Conservation (phyloP, 2,113 vertebrate genomes). For the Atlantisia rogersi region DNA sequence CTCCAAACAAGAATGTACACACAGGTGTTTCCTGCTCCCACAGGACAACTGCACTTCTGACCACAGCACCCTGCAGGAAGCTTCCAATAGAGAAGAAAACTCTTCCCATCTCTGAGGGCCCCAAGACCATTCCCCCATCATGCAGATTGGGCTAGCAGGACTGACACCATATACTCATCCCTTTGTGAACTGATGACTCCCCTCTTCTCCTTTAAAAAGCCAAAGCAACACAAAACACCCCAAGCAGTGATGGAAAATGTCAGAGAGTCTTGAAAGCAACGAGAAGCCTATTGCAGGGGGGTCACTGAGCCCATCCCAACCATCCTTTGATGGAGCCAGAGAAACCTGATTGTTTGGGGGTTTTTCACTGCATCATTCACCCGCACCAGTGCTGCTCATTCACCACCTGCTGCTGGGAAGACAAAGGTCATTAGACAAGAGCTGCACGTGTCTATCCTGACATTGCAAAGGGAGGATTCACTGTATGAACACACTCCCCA, state of each 20-base stretch:
- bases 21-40: not conserved
- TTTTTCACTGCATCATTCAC: not conserved
- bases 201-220: not conserved
- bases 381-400: rapidly evolving
- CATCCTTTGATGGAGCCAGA: not conserved
- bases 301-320: not conserved
- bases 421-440: no score
- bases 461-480: no score
- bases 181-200: not conserved
- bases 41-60: not conserved
- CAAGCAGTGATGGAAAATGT: not conserved
- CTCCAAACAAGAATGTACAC: not conserved
- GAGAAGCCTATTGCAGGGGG: not conserved
- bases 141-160: not conserved
- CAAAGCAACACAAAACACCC: not conserved
- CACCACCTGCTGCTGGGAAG: not conserved
- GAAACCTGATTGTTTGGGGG: not conserved
- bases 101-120: no score
- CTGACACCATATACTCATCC: not conserved
- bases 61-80: not conserved
- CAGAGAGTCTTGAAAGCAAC: not conserved
- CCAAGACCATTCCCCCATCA: not conserved
- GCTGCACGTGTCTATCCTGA: not conserved
- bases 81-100: not conserved
- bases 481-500: rapidly evolving